Conservation (phyloP, 2,888 invertebrate genomes). For the Achlya flavicornis region DNA sequence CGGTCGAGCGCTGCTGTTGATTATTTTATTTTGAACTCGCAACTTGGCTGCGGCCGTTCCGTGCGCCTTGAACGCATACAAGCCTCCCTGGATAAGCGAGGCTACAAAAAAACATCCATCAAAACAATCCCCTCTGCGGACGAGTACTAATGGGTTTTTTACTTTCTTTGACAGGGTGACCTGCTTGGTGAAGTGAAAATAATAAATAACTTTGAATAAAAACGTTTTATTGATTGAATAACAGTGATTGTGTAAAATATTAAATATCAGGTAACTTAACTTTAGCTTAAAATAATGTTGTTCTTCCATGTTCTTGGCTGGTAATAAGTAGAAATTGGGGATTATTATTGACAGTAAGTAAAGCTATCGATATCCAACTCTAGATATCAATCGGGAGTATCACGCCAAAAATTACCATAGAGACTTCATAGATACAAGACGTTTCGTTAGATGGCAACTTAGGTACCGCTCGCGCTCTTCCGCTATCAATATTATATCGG, state of each 20-base stretch:
- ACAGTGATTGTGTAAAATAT: neutral
- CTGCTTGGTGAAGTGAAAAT: constrained; percentile 3
- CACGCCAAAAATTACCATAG: no score
- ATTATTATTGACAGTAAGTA: neutral
- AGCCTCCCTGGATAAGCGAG: constrained; percentile 41
- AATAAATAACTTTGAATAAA: neutral
- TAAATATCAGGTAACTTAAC: neutral
- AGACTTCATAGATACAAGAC: no score
- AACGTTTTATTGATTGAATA: neutral
- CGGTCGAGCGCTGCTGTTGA: constrained; percentile 73
- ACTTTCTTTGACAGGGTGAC: constrained; percentile 22
- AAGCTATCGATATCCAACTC: no score
- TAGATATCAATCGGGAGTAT: no score
- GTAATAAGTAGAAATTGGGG: neutral
- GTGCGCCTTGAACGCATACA: constrained; percentile 44
- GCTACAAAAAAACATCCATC: constrained; percentile 51
- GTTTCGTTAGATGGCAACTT: no score
- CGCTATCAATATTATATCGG: no score
- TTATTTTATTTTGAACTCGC: constrained; percentile 75
- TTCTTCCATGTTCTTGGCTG: neutral
- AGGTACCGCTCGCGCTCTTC: no score
- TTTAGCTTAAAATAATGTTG: neutral
- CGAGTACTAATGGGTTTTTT: constrained; percentile 38
- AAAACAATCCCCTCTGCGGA: constrained; percentile 40
- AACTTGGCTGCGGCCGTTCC: constrained; percentile 46